These are phyloP conservation scores for Neodiprion fabricii DNA, from an alignment of 1,140 invertebrate genomes.

Conservation along the genomic window DNA sequence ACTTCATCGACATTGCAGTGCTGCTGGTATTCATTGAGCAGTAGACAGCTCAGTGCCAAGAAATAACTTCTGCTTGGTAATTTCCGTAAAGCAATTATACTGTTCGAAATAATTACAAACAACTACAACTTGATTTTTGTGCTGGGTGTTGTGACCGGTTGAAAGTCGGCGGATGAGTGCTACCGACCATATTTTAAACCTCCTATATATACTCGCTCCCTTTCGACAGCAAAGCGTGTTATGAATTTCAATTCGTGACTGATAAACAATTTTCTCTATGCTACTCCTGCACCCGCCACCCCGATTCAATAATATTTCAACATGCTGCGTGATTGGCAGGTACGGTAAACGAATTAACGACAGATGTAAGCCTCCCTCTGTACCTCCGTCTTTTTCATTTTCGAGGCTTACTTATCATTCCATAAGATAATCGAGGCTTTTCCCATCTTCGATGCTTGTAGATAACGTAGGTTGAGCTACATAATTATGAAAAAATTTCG, in stretches of 20 bases:
- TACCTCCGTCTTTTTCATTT: neutral
- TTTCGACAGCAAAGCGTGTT: constrained; percentile 14
- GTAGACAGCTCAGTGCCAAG: too few relatives aligned
- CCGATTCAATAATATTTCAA: constrained; percentile 34
- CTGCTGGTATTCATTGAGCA: neutral
- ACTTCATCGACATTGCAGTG: neutral
- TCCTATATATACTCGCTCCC: constrained; percentile 34
- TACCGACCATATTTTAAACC: constrained; percentile 7
- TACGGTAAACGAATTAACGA: constrained; percentile 32
- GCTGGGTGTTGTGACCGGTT: neutral
- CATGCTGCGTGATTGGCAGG: constrained; percentile 36
- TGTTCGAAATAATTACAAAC: neutral
- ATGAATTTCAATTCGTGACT: constrained; percentile 41
- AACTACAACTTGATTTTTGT: too few relatives aligned
- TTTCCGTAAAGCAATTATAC: constrained; percentile 24
- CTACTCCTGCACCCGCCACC: neutral
- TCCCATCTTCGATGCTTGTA: too few relatives aligned
- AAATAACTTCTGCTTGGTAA: constrained; percentile 23
- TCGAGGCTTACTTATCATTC: neutral
- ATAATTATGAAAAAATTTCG: too few relatives aligned
- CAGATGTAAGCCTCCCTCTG: constrained; percentile 15
- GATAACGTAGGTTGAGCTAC: too few relatives aligned
- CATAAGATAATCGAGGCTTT: neutral
- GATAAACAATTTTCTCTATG: constrained; percentile 40
- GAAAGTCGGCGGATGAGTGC: constrained; percentile 14